A percentile compares a stretch with the other conserved stretches of the same genome.
Conservation (phyloP, 2,797 vertebrate species). For the Crocodylus rhombifer region DNA sequence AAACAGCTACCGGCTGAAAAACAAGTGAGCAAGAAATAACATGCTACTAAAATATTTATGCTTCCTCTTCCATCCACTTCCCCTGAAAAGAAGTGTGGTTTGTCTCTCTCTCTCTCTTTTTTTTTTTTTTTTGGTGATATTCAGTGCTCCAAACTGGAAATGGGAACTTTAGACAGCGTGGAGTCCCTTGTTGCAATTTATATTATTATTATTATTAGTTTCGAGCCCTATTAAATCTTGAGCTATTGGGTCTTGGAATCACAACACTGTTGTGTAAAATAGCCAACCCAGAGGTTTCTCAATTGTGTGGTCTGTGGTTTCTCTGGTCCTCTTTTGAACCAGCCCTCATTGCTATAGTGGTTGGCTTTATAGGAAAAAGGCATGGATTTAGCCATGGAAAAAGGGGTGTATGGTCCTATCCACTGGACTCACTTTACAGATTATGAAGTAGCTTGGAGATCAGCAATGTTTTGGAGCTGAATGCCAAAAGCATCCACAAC, state of each 20-base stretch:
- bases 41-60: conserved; percentile 24
- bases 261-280: neutral
- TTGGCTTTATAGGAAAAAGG: neutral
- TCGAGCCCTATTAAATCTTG: neutral
- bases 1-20: conserved; percentile 11
- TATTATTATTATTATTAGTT: conserved; percentile 23
- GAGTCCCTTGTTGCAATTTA: conserved; percentile 59
- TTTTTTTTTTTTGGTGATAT: neutral
- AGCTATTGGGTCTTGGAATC: neutral
- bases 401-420: too few species aligned
- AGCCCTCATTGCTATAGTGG: neutral
- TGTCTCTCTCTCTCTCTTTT: neutral
- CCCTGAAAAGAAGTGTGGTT: neutral
- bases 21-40: neutral
- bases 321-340: neutral
- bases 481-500: too few species aligned
- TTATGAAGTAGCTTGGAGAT: too few species aligned
- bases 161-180: conserved; percentile 12
- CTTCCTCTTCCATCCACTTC: neutral
- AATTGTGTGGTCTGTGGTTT: neutral
- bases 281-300: neutral
- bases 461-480: too few species aligned
- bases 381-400: too few species aligned
- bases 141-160: neutral
- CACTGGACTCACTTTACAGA: too few species aligned